Base-by-base conservation (phyloP, 2,888 invertebrate species). In the Philonicus albiceps region DNA sequence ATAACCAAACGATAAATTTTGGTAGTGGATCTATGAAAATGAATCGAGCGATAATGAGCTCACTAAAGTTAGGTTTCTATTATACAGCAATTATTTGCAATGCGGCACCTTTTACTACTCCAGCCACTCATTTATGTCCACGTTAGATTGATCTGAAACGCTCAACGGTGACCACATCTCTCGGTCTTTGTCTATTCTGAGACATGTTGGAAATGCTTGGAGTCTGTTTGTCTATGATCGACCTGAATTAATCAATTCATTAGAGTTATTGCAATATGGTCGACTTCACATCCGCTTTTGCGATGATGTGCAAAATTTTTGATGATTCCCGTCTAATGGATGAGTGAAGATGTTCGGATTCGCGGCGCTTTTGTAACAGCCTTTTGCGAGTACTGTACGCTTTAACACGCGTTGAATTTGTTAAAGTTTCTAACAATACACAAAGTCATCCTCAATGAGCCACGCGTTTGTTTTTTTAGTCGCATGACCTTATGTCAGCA, bases 391-490 rank as follows among this genome's bases (percentile, higher is more conserved):
- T 76, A 22, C 5, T 22, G 30, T 30, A 43, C 27, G 49, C 78
- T 78, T 49, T 49, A 78, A 78, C n/a, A n/a, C n/a, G n/a, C n/a
- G n/a, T n/a, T 78, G 13, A 49, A 49, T 30, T 49, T 49, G 78
- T 78, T 43, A 78, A 49, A 27, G n/a, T 16, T 49, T 5, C 53
- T 49, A 49, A 49, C 27, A 78, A 49, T 34, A 31, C 34, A 74
- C 30, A 74, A 16, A n/a, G 27, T 22, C 30, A 74, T 78, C 49
- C 40, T 78, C 19, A 76, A 49, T 31, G 16, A 78, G 49, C 22
- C 78, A 49, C 78, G 49, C n/a, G 22, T 78, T 78, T 78, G 8
- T 78, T 27, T 78, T 76, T 78, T 49, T 78, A 78, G 78, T 53
- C 49, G 49, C 43, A 49, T 43, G 78, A 78, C 78, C 78, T 78